A percentile compares a stretch with the other conserved stretches of the same genome.
phyloP scores from a whole-genome alignment of 2,797 vertebrate genomes.

The Zenarchopterus dispar region DNA sequence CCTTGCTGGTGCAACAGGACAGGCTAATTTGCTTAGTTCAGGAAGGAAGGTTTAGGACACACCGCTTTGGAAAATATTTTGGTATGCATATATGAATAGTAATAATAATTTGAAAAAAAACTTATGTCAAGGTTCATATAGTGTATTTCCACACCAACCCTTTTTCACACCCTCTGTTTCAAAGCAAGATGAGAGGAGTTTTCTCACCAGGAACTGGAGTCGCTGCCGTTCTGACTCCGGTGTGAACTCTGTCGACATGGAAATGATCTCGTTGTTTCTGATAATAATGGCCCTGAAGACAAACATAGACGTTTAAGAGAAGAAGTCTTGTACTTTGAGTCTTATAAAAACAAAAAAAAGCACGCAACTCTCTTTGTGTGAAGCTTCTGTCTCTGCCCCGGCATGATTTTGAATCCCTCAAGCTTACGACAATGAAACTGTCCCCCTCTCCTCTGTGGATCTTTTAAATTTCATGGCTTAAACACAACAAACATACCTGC shows the following conservation, averaged over 20 bases:
- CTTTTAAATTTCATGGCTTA: background rate
- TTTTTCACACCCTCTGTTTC: too few species aligned
- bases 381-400: background rate
- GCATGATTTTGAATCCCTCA: background rate
- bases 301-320: conserved; percentile 3
- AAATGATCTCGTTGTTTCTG: conserved; percentile 90
- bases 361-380: too few species aligned
- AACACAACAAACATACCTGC: conserved; percentile 85
- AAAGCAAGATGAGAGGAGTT: too few species aligned
- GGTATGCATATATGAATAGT: too few species aligned
- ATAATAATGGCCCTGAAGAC: conserved; percentile 92
- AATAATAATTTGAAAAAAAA: too few species aligned
- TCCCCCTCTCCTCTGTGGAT: background rate
- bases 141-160: too few species aligned
- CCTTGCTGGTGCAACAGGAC: too few species aligned
- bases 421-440: conserved; percentile 5
- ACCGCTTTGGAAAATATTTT: too few species aligned
- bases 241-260: conserved; percentile 96
- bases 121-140: too few species aligned
- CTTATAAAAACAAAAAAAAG: background rate
- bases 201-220: conserved; percentile 93
- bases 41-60: too few species aligned
- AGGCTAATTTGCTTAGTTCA: too few species aligned
- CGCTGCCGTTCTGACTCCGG: conserved; percentile 94
- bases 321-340: background rate